These are phyloP conservation scores for Altica lythri DNA, from an alignment of 2,888 invertebrate species.

Conservation along the genomic window DNA sequence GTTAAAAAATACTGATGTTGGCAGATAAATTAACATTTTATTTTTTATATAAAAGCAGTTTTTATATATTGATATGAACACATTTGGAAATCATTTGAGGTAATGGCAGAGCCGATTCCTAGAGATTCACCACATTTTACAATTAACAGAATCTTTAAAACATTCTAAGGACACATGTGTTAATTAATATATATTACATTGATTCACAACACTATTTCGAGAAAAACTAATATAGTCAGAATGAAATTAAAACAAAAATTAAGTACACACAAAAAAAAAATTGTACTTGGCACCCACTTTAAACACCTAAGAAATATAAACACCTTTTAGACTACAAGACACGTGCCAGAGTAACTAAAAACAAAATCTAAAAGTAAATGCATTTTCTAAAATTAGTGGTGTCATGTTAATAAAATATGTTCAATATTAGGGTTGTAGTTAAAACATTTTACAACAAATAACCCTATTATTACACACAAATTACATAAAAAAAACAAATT, in stretches of 20 bases:
- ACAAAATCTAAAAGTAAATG: constrained; percentile 48
- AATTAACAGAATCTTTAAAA: constrained; percentile 13
- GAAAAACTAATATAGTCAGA: constrained; percentile 1
- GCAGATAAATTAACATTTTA: constrained; percentile 1
- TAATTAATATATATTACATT: constrained; percentile 4
- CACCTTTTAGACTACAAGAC: constrained; percentile 4
- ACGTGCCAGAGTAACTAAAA: constrained; percentile 1
- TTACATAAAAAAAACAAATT: constrained; percentile 7
- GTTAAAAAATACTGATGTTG: constrained; percentile 10
- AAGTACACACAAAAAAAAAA: constrained; percentile 25
- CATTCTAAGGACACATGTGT: constrained; percentile 4
- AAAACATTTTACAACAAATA: constrained; percentile 3
- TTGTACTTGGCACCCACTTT: constrained; percentile 17
- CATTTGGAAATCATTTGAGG: constrained; percentile 14
- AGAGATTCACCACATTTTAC: constrained; percentile 17
- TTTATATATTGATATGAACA: constrained; percentile 12
- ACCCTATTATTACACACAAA: constrained; percentile 47
- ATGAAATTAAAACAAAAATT: constrained; percentile 15
- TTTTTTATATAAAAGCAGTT: constrained; percentile 1
- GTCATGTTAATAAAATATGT: constrained; percentile 42
- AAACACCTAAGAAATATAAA: constrained; percentile 22
- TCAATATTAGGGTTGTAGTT: constrained; percentile 41
- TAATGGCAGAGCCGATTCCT: constrained; percentile 16
- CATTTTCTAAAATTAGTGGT: constrained; percentile 47
- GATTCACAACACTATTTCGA: constrained; percentile 14